phyloP scores from a whole-genome alignment of 2,888 invertebrate genomes.

The Drosophila macrothrix region DNA sequence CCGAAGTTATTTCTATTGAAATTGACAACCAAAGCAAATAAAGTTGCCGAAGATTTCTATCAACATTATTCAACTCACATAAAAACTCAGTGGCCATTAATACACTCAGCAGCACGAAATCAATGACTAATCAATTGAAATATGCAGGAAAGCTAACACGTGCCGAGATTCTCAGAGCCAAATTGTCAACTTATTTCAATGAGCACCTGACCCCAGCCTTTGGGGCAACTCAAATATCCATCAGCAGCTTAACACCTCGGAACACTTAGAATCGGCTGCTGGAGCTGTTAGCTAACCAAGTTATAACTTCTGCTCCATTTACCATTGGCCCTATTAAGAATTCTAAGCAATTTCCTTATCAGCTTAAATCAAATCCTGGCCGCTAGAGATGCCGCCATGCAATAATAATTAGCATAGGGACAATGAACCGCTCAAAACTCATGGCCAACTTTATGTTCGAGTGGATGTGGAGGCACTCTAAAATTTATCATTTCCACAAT shows the following conservation, averaged over 20 bases:
- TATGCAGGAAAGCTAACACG: slow-evolving; percentile 42
- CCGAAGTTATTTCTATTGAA: slow-evolving; percentile 1
- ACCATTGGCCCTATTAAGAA: slow-evolving; percentile 60
- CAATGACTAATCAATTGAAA: slow-evolving; percentile 59
- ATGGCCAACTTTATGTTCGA: slow-evolving; percentile 8
- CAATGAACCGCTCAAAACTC: slow-evolving; percentile 31
- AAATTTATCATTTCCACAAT: slow-evolving; percentile 66
- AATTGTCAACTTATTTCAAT: slow-evolving; percentile 66
- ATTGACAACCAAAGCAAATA: slow-evolving; percentile 17
- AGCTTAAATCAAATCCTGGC: slow-evolving; percentile 73
- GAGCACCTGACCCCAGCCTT: slow-evolving; percentile 26
- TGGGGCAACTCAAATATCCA: slow-evolving; percentile 51
- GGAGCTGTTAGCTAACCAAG: slow-evolving; percentile 7
- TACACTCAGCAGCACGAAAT: slow-evolving; percentile 14
- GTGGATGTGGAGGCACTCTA: slow-evolving; percentile 24
- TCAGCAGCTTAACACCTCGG: slow-evolving; percentile 71
- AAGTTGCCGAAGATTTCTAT: slow-evolving; percentile 7
- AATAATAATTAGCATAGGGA: slow-evolving; percentile 77
- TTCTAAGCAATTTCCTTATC: slow-evolving; percentile 79
- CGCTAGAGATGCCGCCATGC: slow-evolving; percentile 55
- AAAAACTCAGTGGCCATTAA: slow-evolving; percentile 33
- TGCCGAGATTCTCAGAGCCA: slow-evolving; percentile 20
- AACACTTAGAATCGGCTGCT: slow-evolving; percentile 10
- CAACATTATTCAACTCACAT: slow-evolving; percentile 24
- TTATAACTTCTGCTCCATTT: slow-evolving; percentile 74